Percentiles rank a stretch among this genome's conserved stretches.
phyloP scores from a whole-genome alignment of 2,113 vertebrate species.

The Clarias batrachus region DNA sequence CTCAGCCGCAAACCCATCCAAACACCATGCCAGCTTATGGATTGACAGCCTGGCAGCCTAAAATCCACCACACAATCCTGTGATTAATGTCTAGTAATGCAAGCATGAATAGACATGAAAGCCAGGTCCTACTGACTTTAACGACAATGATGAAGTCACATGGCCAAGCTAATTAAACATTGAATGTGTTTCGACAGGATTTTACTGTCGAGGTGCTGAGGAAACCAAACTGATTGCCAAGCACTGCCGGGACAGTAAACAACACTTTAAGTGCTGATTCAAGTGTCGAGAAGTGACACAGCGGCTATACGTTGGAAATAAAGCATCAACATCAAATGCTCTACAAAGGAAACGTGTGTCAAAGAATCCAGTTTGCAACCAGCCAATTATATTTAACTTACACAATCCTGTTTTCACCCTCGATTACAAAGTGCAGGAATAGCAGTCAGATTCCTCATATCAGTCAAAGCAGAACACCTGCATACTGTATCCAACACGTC shows the following conservation, averaged over 20 bases:
- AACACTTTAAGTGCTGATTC: conserved; percentile 10
- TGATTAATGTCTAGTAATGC: conserved; percentile 28
- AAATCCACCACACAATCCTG: conserved; percentile 2
- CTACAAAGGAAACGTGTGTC: neutral
- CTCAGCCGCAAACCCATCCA: conserved; percentile 22
- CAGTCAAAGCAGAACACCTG: conserved; percentile 19
- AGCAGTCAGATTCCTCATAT: neutral
- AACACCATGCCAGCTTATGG: conserved; percentile 17
- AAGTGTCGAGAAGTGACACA: neutral
- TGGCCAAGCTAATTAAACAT: neutral
- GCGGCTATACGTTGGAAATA: neutral
- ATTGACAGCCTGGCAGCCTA: conserved; percentile 22
- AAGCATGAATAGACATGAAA: conserved; percentile 15
- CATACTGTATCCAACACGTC: neutral
- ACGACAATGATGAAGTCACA: conserved; percentile 19
- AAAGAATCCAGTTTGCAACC: neutral
- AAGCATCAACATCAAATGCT: neutral
- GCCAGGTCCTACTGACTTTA: conserved; percentile 2
- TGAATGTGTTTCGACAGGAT: conserved; percentile 13
- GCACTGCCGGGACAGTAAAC: neutral
- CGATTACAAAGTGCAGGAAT: neutral
- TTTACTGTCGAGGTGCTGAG: neutral
- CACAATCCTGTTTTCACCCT: neutral
- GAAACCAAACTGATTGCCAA: neutral
- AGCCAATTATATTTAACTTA: neutral